phyloP scores from a whole-genome alignment of 2,888 invertebrate species.

The Eulithis testata region DNA sequence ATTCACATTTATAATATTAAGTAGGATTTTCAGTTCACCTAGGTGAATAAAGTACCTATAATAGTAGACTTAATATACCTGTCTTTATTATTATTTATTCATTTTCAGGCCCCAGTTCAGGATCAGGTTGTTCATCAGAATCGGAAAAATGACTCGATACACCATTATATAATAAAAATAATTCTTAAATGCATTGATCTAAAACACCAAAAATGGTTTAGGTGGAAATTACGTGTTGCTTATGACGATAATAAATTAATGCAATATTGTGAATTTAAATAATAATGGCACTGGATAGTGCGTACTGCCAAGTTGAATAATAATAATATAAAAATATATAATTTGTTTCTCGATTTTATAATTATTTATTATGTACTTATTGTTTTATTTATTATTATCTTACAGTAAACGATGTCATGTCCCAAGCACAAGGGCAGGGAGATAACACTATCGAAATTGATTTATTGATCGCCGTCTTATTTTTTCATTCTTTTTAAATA shows the following conservation, averaged over 20 bases:
- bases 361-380: constrained; percentile 23
- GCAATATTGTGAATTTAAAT: constrained; percentile 12
- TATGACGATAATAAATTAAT: constrained; percentile 35
- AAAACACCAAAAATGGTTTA: constrained; percentile 50
- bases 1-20: no score
- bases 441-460: constrained; percentile 2
- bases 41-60: no score
- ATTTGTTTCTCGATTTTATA: constrained; percentile 16
- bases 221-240: constrained; percentile 33
- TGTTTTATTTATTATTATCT: constrained; percentile 17
- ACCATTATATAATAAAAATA: constrained; percentile 39
- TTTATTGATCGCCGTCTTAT: constrained; percentile 6
- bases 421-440: not conserved
- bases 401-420: not conserved
- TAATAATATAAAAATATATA: constrained; percentile 2
- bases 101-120: constrained; percentile 84
- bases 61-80: no score
- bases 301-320: constrained; percentile 16
- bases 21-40: no score
- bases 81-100: constrained; percentile 18
- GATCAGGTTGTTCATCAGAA: constrained; percentile 86
- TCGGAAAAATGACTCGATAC: constrained; percentile 74
- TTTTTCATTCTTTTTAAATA: not conserved
- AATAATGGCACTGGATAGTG: not conserved
- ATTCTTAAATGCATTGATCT: constrained; percentile 41